phyloP scores from a whole-genome alignment of 2,797 vertebrate genomes.

The Malacoraja senta region DNA sequence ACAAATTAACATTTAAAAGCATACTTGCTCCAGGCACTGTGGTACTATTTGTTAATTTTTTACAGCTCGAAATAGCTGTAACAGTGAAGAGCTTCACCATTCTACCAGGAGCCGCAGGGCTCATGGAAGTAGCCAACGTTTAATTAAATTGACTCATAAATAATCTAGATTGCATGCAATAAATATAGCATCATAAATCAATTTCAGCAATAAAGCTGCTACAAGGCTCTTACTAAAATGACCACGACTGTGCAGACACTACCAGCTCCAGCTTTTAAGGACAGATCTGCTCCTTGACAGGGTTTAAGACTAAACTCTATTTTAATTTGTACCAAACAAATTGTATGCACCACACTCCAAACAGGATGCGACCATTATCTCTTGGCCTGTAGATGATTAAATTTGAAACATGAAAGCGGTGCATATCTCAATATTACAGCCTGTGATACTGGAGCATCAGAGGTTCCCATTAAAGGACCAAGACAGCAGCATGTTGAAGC shows the following conservation, averaged over 20 bases:
- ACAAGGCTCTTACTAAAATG: slow-evolving; percentile 7
- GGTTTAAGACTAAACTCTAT: neutral
- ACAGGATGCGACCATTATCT: neutral
- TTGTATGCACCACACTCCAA: neutral
- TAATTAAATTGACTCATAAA: slow-evolving; percentile 42
- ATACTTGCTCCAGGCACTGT: neutral
- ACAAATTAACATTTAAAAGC: slow-evolving; percentile 22
- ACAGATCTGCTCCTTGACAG: neutral
- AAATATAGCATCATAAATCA: slow-evolving; percentile 41
- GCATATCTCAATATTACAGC: neutral
- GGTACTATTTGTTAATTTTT: neutral
- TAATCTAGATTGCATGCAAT: neutral
- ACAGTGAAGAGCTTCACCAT: neutral
- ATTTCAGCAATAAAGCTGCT: slow-evolving; percentile 39
- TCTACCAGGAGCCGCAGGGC: slow-evolving; percentile 22
- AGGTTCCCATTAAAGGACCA: neutral
- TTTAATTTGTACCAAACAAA: neutral
- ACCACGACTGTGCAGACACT: neutral
- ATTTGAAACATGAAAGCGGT: neutral
- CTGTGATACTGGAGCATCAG: neutral
- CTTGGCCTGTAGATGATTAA: slow-evolving; percentile 14
- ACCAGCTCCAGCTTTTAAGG: slow-evolving; percentile 2
- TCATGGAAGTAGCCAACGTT: slow-evolving; percentile 37
- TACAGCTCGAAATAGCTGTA: slow-evolving; percentile 26
- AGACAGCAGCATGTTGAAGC: neutral